phyloP scores from a whole-genome alignment of 2,113 vertebrate species.

The Cinclus cinclus region DNA sequence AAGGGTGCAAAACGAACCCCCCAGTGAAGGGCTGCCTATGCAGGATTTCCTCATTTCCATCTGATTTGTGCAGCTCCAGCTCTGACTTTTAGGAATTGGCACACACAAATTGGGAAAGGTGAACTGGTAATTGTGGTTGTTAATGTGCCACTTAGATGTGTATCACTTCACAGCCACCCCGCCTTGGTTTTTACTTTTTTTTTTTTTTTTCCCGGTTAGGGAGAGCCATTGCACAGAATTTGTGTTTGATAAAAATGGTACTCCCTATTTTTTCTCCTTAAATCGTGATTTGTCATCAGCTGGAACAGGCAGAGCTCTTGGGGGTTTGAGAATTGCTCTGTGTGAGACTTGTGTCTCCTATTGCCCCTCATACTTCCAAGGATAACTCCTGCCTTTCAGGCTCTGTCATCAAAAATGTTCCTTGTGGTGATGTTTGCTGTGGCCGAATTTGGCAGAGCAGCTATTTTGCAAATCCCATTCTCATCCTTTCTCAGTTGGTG shows the following conservation, averaged over 20 bases:
- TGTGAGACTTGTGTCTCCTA: background rate
- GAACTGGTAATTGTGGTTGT: background rate
- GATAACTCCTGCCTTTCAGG: background rate
- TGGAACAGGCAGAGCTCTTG: background rate
- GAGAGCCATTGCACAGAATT: background rate
- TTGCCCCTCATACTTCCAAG: background rate
- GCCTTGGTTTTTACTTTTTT: rapidly evolving
- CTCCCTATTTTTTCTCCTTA: background rate
- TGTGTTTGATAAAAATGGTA: background rate
- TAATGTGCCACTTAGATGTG: background rate
- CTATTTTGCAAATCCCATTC: background rate
- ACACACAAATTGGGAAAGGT: background rate
- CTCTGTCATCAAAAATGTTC: rapidly evolving
- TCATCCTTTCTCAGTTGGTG: background rate
- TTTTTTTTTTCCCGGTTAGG: background rate
- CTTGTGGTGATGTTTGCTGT: background rate
- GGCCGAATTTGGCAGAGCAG: background rate
- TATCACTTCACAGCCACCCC: background rate
- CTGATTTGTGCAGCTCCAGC: background rate
- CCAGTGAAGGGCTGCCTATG: background rate
- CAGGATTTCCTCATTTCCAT: background rate
- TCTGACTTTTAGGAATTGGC: background rate
- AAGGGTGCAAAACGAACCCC: background rate
- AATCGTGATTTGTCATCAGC: rapidly evolving
- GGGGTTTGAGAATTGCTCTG: background rate